A percentile compares a stretch with the other conserved stretches of the same genome.
Evolutionary conservation across 2,113 vertebrate species (phyloP).

Genomic region (Tricholaema leucomelas): DNA sequence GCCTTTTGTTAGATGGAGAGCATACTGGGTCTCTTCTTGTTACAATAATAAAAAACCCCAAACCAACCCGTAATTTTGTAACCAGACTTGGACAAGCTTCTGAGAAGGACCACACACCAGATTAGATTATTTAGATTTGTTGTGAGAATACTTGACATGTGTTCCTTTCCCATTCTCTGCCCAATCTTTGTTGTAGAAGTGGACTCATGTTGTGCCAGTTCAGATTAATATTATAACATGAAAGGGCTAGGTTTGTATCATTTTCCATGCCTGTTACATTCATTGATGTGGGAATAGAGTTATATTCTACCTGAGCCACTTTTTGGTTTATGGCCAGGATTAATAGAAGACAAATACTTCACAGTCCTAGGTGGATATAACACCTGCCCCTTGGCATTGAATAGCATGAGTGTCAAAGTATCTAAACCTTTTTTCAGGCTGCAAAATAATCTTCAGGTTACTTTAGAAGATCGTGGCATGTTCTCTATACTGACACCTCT

Average conservation of each 20-base stretch:
- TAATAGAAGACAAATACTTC: conserved; percentile 10
- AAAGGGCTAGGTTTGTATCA: conserved; percentile 54
- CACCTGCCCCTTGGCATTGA: background rate
- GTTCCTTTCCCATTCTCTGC: conserved; percentile 46
- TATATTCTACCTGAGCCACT: conserved; percentile 21
- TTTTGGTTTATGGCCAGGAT: conserved; percentile 8
- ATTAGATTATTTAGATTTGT: conserved; percentile 64
- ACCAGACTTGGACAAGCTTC: conserved; percentile 50
- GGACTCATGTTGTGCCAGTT: conserved; percentile 66
- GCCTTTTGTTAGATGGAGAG: background rate
- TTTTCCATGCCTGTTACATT: conserved; percentile 5
- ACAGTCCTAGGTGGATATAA: background rate
- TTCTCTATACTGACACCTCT: conserved; percentile 8
- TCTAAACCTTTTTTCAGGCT: background rate
- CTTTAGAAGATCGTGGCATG: background rate
- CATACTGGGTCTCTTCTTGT: background rate
- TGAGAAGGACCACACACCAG: conserved; percentile 56
- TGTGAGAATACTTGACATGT: conserved; percentile 28
- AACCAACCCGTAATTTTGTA: conserved; percentile 39
- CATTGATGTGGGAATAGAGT: conserved; percentile 31
- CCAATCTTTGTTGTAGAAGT: conserved; percentile 49
- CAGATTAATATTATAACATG: conserved; percentile 63
- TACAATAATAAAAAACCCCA: background rate
- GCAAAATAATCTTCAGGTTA: background rate
- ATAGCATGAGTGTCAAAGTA: background rate